Conservation (phyloP, 2,113 vertebrate genomes). For the Notothenia rossii region DNA sequence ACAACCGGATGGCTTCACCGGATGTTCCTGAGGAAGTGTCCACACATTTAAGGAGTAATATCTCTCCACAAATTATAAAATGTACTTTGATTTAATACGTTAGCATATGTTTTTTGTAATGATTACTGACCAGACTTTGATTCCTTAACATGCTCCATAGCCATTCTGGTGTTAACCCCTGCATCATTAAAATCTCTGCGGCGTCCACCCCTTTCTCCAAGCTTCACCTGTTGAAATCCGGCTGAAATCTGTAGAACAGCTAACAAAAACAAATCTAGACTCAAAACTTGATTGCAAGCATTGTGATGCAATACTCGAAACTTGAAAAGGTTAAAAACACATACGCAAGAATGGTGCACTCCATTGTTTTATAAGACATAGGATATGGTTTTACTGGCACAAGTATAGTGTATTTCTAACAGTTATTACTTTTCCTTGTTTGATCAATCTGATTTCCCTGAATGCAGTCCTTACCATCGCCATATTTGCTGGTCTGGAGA, state of each 20-base stretch:
- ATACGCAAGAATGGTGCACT: too few species aligned
- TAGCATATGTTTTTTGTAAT: not conserved
- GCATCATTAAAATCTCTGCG: constrained; percentile 90
- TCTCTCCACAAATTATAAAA: not conserved
- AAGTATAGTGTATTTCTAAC: too few species aligned
- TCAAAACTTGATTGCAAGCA: not conserved
- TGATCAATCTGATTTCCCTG: too few species aligned
- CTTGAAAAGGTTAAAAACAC: too few species aligned
- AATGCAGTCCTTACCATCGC: not conserved
- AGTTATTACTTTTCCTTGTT: too few species aligned
- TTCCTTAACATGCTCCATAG: constrained; percentile 91
- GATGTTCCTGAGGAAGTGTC: constrained; percentile 83
- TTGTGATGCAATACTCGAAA: not conserved
- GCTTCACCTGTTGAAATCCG: constrained; percentile 90
- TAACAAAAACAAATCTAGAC: constrained; percentile 30
- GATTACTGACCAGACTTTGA: constrained; percentile 88
- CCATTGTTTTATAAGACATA: too few species aligned
- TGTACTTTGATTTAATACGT: not conserved
- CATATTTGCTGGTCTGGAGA: not conserved
- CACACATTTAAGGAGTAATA: not conserved
- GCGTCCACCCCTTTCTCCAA: constrained; percentile 90
- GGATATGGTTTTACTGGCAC: too few species aligned
- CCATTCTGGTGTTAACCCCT: constrained; percentile 89
- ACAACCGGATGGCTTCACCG: constrained; percentile 84
- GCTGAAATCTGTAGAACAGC: constrained; percentile 87